Evolutionary conservation across 2,797 vertebrate genomes (phyloP).

Genomic region (Notoglanidium macrostoma): DNA sequence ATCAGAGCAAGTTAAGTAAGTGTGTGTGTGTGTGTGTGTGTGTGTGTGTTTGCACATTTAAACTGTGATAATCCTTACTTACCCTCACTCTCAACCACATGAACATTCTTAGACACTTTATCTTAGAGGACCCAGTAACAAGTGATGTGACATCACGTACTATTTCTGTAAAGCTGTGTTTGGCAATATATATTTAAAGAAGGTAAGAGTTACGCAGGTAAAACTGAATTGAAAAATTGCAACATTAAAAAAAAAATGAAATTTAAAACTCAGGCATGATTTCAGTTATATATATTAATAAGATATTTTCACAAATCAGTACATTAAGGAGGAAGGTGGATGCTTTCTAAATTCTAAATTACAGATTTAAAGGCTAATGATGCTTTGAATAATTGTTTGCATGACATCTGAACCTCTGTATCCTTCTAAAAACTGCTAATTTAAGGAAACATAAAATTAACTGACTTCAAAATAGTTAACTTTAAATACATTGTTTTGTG

Average conservation of each 20-base stretch:
- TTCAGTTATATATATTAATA: not conserved
- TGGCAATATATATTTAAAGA: not conserved
- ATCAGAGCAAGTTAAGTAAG: not conserved
- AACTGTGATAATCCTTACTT: constrained; percentile 35
- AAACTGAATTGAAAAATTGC: not conserved
- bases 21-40: constrained; percentile 3
- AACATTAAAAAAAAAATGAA: not conserved
- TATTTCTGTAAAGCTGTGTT: not conserved
- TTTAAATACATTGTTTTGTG: not conserved
- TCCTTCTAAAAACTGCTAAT: not conserved
- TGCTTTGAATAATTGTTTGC: not conserved
- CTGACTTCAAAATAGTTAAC: too few species aligned
- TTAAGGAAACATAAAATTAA: not conserved
- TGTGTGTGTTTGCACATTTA: not conserved
- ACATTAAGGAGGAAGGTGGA: not conserved
- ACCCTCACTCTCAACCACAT: constrained; percentile 36
- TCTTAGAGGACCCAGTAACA: constrained; percentile 3
- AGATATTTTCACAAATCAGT: not conserved
- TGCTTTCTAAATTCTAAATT: not conserved
- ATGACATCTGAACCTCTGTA: not conserved
- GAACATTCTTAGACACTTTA: constrained; percentile 43
- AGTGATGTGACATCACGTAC: not conserved
- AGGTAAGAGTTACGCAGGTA: too few species aligned
- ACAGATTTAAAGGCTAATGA: not conserved
- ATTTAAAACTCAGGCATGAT: not conserved